phyloP scores from a whole-genome alignment of 2,113 vertebrate genomes.

The Aix galericulata region DNA sequence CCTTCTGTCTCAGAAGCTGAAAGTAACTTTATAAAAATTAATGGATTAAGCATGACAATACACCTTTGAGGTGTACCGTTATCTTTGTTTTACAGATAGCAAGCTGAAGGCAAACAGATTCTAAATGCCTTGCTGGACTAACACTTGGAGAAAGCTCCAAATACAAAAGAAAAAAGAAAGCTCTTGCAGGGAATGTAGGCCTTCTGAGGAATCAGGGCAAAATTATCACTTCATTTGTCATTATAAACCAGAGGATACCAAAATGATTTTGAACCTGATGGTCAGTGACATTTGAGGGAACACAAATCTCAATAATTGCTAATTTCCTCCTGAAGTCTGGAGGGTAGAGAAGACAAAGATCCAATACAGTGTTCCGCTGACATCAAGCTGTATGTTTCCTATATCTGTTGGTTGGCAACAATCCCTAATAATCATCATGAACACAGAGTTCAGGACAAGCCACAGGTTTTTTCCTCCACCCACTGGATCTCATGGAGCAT shows the following conservation, averaged over 20 bases:
- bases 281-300: constrained; percentile 5
- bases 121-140: not conserved
- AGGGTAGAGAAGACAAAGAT: not conserved
- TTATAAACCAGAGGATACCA: not conserved
- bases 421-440: not conserved
- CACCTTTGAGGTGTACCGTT: not conserved
- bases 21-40: constrained; percentile 49
- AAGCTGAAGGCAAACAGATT: constrained; percentile 12
- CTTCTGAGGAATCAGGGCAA: not conserved
- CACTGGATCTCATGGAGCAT: not conserved
- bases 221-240: not conserved
- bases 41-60: constrained; percentile 20
- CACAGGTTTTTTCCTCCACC: not conserved
- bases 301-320: not conserved
- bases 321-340: constrained; percentile 5
- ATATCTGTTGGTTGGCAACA: not conserved
- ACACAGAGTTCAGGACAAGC: not conserved
- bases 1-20: not conserved
- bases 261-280: constrained; percentile 21
- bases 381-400: not conserved
- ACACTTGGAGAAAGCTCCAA: not conserved
- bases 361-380: not conserved
- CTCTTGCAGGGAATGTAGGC: not conserved
- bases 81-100: constrained; percentile 1
- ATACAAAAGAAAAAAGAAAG: not conserved